A percentile compares a stretch with the other conserved stretches of the same genome.
Conservation (phyloP, 2,113 vertebrate species). For the Crotalus tigris region DNA sequence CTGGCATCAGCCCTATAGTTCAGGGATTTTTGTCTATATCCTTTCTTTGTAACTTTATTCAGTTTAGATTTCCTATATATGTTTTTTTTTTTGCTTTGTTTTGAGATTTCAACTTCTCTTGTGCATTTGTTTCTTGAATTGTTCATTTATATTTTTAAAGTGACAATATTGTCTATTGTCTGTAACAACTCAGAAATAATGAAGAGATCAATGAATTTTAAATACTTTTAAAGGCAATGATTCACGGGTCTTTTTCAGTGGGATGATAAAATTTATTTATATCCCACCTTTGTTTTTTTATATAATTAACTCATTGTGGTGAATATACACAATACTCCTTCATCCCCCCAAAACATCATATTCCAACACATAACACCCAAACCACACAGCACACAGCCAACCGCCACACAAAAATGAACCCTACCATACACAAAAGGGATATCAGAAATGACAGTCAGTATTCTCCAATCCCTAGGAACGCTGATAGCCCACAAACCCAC, state of each 20-base stretch:
- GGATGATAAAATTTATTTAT: neutral
- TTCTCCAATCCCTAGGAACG: too few relatives aligned
- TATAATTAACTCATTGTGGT: neutral
- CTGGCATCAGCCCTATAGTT: neutral
- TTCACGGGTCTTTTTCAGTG: neutral
- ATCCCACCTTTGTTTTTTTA: neutral
- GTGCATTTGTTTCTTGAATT: neutral
- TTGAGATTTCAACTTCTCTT: neutral
- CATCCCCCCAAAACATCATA: neutral
- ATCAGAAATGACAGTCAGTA: too few relatives aligned
- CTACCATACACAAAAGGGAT: too few relatives aligned
- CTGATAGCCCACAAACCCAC: too few relatives aligned
- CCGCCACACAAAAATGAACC: too few relatives aligned
- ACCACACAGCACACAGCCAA: too few relatives aligned
- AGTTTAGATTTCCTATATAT: neutral
- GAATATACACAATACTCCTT: neutral
- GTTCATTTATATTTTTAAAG: neutral
- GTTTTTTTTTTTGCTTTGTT: neutral
- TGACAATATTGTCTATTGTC: neutral
- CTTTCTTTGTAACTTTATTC: neutral
- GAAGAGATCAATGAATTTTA: neutral
- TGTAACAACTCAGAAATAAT: neutral
- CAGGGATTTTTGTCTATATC: neutral
- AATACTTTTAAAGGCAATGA: neutral
- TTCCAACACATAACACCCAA: too few relatives aligned